phyloP scores from a whole-genome alignment of 2,113 vertebrate species.

The Engraulis encrasicolus region DNA sequence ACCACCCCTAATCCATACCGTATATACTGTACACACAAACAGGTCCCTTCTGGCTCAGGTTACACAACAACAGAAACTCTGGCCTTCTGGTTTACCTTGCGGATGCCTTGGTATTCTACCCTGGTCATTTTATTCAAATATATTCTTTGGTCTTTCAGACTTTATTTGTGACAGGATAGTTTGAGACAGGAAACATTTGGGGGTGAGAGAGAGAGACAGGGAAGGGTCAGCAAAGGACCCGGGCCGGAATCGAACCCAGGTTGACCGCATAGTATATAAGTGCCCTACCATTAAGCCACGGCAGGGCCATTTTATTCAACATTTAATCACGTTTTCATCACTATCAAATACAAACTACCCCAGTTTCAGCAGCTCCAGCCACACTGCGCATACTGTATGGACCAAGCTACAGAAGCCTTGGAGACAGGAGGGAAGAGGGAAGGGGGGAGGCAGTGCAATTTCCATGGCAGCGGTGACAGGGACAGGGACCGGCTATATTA shows the following conservation, averaged over 20 bases:
- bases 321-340: slow-evolving; percentile 74
- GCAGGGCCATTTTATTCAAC: slow-evolving; percentile 77
- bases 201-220: no score
- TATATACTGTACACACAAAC: slow-evolving; percentile 6
- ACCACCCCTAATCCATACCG: no score
- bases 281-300: no score
- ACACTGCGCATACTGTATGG: no score
- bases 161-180: no score
- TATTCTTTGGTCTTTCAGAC: no score
- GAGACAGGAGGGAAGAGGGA: slow-evolving; percentile 27
- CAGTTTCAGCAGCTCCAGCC: slow-evolving; percentile 61
- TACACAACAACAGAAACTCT: slow-evolving; percentile 62
- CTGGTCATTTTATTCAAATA: slow-evolving; percentile 75
- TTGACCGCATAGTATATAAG: no score
- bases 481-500: slow-evolving; percentile 62
- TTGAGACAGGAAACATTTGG: no score
- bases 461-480: slow-evolving; percentile 43
- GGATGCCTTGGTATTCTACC: slow-evolving; percentile 75
- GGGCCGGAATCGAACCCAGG: no score
- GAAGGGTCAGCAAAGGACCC: no score
- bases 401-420: slow-evolving; percentile 44
- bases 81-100: slow-evolving; percentile 59
- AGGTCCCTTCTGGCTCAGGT: slow-evolving; percentile 58
- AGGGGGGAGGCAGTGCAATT: slow-evolving; percentile 1
- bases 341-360: slow-evolving; percentile 72